Evolutionary conservation across 2,113 vertebrate species (phyloP), one percentile per base, ranked within the genome.

Genomic region (Perca fluviatilis): DNA sequence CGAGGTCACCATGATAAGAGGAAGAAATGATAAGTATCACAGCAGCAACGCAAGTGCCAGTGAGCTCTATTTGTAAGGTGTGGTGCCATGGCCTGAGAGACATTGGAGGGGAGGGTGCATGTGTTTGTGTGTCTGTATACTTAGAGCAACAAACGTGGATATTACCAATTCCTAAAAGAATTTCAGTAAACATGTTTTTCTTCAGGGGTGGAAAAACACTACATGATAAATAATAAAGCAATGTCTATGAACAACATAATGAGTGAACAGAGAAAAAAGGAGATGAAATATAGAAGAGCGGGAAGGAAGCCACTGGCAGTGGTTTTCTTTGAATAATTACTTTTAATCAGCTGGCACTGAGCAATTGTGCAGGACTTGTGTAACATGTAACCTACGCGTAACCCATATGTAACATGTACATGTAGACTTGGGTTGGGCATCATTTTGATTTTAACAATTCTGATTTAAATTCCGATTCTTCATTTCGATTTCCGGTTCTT

Each of bases 1-100:
- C 27, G 65, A 88, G 85, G 87, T 85, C 84, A 80, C 25, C n/a
- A 6, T 8, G 66, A 83, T 62, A 30, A 82, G 70, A 74, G 56
- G 12, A 70, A 77, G 54, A 83, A 66, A 85, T 56, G 43, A 77
- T 65, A 74, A 78, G 67, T 23, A 70, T 75, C 56, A 61, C 7
- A 8, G 27, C 19, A 25, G 70, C n/a, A 27, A 79, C 43, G 8
- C 21, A 33, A 61, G 46, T 27, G 12, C 43, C 14, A 27, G 53
- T 65, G 58, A 72, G 66, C 25, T 75, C 65, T 54, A 69, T 82
- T 67, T 66, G 70, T 86, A 82, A 86, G 77, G 23, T 6, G 36
- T 56, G 61, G 68, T 57, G 7, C 56, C 40, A 13, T 9, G 50
- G 74, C 84, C 84, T 23, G n/a, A 46, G 68, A 69, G 68, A 78